Conservation (phyloP, 2,797 vertebrate species). For the Sebastes cheni region DNA sequence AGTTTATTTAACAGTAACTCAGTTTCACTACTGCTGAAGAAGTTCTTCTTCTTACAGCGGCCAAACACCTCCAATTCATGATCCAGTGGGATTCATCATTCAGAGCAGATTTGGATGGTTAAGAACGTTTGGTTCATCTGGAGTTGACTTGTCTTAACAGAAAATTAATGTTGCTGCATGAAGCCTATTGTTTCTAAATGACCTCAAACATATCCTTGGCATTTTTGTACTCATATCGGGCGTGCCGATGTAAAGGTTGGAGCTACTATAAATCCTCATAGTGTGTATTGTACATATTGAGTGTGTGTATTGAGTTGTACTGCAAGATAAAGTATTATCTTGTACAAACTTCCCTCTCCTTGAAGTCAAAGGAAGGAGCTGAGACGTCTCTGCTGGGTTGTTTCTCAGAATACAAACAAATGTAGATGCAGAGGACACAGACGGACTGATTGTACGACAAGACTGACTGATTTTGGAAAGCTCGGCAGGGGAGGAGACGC, state of each 20-base stretch:
- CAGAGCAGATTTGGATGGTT: no score
- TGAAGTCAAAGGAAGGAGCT: conserved; percentile 5
- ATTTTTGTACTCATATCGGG: not conserved
- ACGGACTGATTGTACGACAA: conserved; percentile 34
- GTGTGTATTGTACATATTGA: not conserved
- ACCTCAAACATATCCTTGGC: not conserved
- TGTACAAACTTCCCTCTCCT: not conserved
- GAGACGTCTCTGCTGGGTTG: not conserved
- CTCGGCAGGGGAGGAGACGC: not conserved
- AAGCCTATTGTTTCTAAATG: not conserved
- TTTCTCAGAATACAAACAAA: conserved; percentile 19
- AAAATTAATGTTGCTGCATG: no score
- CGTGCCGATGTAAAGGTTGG: not conserved
- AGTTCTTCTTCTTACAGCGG: no score
- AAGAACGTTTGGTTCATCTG: no score
- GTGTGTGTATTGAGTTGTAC: not conserved
- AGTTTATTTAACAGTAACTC: no score
- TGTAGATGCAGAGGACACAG: conserved; percentile 9
- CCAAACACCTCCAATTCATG: no score
- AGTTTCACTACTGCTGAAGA: no score
- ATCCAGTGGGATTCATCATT: no score
- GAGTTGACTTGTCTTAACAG: no score
- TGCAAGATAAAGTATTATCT: not conserved
- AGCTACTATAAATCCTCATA: not conserved
- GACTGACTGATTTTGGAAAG: conserved; percentile 27